Base-by-base conservation (phyloP, 2,797 vertebrate genomes). In the Aplochiton taeniatus region DNA sequence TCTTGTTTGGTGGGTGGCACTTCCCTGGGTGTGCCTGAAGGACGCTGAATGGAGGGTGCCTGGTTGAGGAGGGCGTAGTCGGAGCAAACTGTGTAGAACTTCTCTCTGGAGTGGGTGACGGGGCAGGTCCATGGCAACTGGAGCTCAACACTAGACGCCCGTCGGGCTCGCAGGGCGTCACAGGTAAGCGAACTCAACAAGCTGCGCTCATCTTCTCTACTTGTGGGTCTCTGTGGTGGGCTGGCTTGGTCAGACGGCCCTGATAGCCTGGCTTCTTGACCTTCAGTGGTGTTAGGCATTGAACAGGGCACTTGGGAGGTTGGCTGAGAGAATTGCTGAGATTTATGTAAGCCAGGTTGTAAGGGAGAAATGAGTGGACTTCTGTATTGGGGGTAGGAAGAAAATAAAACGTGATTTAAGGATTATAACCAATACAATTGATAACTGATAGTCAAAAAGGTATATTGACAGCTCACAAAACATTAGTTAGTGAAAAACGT, bases 21-120 rank as follows among this genome's bases (percentile, higher is more conserved):
- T 2, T 92, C 92, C 77, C 87, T 89, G 73, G 92, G 69, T 73
- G 89, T 63, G 74, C 83, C 88, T 47, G 94, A 76, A 48, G 94
- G 92, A 68, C 92, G 90, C 86, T 91, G 94, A 77, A 95, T 87
- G 10, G 94, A 93, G 11, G 94, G 91, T 4, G 95, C 98, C 88
- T 93, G 95, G 88, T 98, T 98, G 77, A 98, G 93, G 60, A 98
- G 93, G n/a, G 97, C 97, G 70, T 96, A 98, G 83, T 99, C 98
- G 0, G 98, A 98, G 82, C 98, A 99, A 76, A 99, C 95, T 0
- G 97, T 98, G 89, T 99, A 99, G 89, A 98, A 96, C 83, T 96
- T 98, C 88, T 99, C 97, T n/a, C 93, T 83, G 61, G 97, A 96
- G 66, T 98, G 96, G 13, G 96, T 98, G 85, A 98, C 98, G 0